Percentiles rank a stretch among this genome's conserved stretches.
Evolutionary conservation across 2,797 vertebrate genomes (phyloP).

Genomic region (Bucorvus abyssinicus): DNA sequence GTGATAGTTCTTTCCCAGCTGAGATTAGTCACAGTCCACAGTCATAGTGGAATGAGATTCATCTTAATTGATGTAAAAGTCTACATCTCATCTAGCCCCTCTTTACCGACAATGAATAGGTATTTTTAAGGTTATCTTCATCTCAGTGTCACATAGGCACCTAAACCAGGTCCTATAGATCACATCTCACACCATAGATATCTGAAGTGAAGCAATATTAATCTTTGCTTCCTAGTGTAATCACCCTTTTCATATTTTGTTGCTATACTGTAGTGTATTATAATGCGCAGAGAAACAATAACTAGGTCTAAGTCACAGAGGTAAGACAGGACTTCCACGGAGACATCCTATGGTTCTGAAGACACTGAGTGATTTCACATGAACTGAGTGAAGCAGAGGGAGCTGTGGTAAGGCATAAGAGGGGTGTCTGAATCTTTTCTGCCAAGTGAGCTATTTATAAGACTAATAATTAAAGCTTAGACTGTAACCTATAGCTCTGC

Average conservation of each 20-base stretch:
- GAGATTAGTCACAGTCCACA: background rate
- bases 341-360: background rate
- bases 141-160: background rate
- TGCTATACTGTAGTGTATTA: background rate
- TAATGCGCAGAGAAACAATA: background rate
- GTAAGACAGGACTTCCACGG: background rate
- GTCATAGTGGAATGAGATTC: background rate
- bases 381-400: background rate
- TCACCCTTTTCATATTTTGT: background rate
- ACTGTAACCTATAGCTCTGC: background rate
- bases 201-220: background rate
- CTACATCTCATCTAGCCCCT: background rate
- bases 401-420: background rate
- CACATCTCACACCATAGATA: background rate
- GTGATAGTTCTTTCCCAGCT: background rate
- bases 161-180: background rate
- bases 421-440: background rate
- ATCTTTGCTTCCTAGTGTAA: background rate
- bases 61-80: background rate
- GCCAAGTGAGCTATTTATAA: background rate
- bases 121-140: background rate
- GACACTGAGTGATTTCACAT: background rate
- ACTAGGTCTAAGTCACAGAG: background rate
- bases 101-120: background rate
- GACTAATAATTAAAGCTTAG: background rate